A percentile compares a stretch with the other conserved stretches of the same genome.
These are phyloP conservation scores for Venusia cambrica DNA, from an alignment of 2,888 invertebrate genomes.

Conservation along the genomic window DNA sequence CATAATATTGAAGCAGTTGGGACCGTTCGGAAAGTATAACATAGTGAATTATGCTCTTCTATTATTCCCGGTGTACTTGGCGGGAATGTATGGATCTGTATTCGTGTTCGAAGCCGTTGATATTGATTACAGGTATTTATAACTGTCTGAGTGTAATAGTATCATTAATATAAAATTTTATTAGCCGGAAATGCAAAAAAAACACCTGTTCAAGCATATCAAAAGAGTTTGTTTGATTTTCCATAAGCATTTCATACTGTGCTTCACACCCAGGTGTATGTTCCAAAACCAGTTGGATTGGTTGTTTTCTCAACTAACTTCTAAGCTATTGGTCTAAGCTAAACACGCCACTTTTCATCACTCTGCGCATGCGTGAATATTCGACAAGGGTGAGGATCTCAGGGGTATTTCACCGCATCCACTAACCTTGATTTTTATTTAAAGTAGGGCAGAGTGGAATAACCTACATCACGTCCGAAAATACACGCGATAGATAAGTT, in stretches of 20 bases:
- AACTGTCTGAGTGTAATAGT: no score
- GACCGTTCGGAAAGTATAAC: slow-evolving; percentile 66
- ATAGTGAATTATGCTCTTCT: slow-evolving; percentile 65
- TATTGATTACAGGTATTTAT: slow-evolving; percentile 66
- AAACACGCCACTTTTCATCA: slow-evolving; percentile 31
- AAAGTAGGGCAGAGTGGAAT: slow-evolving; percentile 18
- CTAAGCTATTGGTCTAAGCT: slow-evolving; percentile 7
- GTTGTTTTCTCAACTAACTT: slow-evolving; percentile 4
- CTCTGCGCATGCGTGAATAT: slow-evolving; percentile 42
- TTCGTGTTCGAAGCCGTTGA: slow-evolving; percentile 70
- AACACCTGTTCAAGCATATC: no score
- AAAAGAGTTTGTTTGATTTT: no score
- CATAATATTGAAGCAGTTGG: slow-evolving; percentile 55
- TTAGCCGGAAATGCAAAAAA: no score
- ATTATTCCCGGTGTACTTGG: slow-evolving; percentile 65
- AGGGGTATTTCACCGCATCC: slow-evolving; percentile 18
- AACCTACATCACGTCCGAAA: slow-evolving; percentile 9
- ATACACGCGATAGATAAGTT: not conserved
- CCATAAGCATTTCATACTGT: slow-evolving; percentile 1
- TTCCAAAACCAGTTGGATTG: slow-evolving; percentile 7
- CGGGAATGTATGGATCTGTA: slow-evolving; percentile 68
- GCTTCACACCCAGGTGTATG: not conserved
- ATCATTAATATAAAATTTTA: no score
- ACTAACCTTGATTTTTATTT: slow-evolving; percentile 24
- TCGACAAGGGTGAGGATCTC: slow-evolving; percentile 26